Evolutionary conservation across 2,888 invertebrate genomes (phyloP), one percentile per base, ranked within the genome.

Genomic region (Lasius platythorax): DNA sequence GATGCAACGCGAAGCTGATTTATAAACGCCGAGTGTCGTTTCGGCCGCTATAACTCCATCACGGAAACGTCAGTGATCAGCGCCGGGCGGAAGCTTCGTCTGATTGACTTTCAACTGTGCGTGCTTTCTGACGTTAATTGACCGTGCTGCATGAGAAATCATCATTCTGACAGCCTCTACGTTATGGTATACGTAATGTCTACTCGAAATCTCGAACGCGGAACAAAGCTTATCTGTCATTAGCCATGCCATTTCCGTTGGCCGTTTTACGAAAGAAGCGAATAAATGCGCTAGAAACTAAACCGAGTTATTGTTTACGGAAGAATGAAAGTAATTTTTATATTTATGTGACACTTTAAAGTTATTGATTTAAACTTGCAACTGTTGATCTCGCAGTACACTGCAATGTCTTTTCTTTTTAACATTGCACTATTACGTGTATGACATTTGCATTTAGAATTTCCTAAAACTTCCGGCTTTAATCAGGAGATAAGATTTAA

Each of bases 71-170:
- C 53, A 66, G 40, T 68, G 68, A 83, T 78, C 74, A 82, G 64
- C 86, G 86, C 79, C 86, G 76, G 33, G 88, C 90, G 91, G 89
- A 92, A 92, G 87, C 88, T 85, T 74, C 81, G 84, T 87, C 86
- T 90, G 91, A 92, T 93, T 90, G 89, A 90, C 88, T 93, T 92
- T 91, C 88, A 87, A 83, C 81, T 85, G 87, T 86, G 91, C 90
- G 89, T 91, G 90, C 79, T 85, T 88, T 87, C 88, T 87, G 90
- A 90, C 90, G 88, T 91, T 91, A 92, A 93, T 92, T 89, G 90
- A 89, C 85, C 83, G 83, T 56, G 28, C 75, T 70, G 64, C 85
- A 85, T 84, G 84, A 74, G 85, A 83, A 68, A 56, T 61, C 72
- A 68, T 66, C 56, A 68, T 50, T 53, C 58, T 56, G 64, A 28